Conservation (phyloP, 2,113 vertebrate species). For the Candoia aspera region DNA sequence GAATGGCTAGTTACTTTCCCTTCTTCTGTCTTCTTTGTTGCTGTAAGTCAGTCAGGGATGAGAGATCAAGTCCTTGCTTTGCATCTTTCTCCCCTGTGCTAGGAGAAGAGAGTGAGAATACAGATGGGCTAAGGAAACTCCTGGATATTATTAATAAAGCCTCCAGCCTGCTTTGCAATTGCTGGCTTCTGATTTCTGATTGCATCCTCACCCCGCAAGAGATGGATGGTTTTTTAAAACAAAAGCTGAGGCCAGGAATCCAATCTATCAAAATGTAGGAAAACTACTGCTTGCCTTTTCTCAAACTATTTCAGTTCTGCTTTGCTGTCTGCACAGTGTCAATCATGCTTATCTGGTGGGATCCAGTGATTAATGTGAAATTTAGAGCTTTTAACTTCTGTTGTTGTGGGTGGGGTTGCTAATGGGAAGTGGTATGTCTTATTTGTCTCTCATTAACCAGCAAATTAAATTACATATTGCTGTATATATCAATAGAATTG, state of each 20-base stretch:
- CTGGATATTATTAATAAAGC: slow-evolving; percentile 33
- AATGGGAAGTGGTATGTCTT: not conserved
- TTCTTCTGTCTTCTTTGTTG: slow-evolving; percentile 18
- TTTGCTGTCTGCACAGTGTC: not conserved
- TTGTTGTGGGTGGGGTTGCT: not conserved
- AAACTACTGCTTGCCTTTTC: slow-evolving; percentile 7
- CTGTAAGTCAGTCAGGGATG: slow-evolving; percentile 12
- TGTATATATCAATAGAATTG: not conserved
- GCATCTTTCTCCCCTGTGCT: not conserved
- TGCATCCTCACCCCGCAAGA: not conserved
- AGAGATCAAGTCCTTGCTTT: not conserved
- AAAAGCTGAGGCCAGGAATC: not conserved
- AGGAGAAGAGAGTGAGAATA: slow-evolving; percentile 10
- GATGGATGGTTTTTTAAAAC: not conserved
- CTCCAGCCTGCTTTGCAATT: not conserved
- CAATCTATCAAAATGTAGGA: slow-evolving; percentile 17
- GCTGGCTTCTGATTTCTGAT: slow-evolving; percentile 14
- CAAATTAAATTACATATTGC: not conserved
- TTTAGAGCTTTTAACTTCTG: not conserved
- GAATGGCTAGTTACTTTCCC: not conserved
- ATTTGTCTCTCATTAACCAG: slow-evolving; percentile 4
- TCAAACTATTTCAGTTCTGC: slow-evolving; percentile 6
- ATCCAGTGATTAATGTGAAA: not conserved
- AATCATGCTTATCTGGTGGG: not conserved
- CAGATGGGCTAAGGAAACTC: slow-evolving; percentile 10